These are phyloP conservation scores for Corvus hawaiiensis DNA, from an alignment of 2,113 vertebrate genomes.

Conservation along the genomic window DNA sequence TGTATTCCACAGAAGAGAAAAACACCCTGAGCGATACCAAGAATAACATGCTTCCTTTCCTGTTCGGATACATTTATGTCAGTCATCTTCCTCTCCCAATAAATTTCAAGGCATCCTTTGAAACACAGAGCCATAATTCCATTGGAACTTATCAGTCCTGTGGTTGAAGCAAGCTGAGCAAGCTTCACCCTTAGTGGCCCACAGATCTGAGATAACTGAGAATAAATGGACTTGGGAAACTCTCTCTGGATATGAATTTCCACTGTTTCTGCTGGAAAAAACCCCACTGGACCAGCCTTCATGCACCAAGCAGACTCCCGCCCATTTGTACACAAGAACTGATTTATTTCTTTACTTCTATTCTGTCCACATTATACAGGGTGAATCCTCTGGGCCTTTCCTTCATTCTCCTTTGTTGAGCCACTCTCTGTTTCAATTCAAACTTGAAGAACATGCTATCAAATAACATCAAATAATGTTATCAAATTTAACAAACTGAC, in stretches of 20 bases:
- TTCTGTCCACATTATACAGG: background rate
- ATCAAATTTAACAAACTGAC: background rate
- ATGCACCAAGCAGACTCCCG: background rate
- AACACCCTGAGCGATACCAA: background rate
- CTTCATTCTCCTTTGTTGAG: background rate
- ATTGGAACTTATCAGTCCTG: background rate
- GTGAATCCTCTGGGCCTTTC: background rate
- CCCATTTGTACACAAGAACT: background rate
- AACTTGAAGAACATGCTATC: background rate
- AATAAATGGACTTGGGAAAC: background rate
- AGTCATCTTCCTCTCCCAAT: background rate
- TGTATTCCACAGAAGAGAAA: background rate
- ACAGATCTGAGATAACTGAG: background rate
- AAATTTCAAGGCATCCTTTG: background rate
- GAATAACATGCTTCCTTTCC: background rate
- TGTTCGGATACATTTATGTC: background rate
- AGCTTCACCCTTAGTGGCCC: background rate
- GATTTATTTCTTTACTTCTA: background rate
- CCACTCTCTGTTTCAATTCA: background rate
- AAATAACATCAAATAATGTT: background rate
- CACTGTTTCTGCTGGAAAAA: background rate
- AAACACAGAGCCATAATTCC: background rate
- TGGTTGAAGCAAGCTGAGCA: background rate
- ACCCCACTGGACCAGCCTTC: background rate
- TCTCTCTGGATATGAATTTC: background rate